phyloP scores from a whole-genome alignment of 1,140 invertebrate species.

The Drosophila trapezifrons region DNA sequence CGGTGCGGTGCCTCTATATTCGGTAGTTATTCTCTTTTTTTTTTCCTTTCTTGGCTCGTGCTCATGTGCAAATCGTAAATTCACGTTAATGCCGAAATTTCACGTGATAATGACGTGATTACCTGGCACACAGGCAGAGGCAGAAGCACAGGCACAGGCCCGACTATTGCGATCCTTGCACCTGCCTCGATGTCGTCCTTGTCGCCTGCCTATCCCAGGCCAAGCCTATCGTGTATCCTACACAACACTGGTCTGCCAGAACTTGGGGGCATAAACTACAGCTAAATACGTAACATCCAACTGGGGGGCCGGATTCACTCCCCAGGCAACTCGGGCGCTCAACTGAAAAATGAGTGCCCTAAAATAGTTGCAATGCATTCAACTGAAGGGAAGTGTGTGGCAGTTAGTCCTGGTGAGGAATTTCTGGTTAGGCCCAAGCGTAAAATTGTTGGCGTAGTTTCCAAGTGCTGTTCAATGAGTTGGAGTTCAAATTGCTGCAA shows the following conservation, averaged over 20 bases:
- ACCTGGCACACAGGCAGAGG: conserved; percentile 57
- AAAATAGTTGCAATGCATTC: conserved; percentile 62
- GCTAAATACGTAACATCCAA: conserved; percentile 30
- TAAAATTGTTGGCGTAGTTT: conserved; percentile 46
- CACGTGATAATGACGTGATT: conserved; percentile 84
- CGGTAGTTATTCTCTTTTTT: conserved; percentile 24
- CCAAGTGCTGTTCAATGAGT: conserved; percentile 57
- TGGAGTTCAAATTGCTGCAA: conserved; percentile 43
- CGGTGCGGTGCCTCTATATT: conserved; percentile 33
- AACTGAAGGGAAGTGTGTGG: conserved; percentile 27
- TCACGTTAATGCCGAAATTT: conserved; percentile 82
- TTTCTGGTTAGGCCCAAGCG: conserved; percentile 42
- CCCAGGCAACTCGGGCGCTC: conserved; percentile 23
- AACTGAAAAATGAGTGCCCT: conserved; percentile 56
- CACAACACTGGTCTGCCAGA: conserved; percentile 11
- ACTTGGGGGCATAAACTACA: conserved; percentile 54
- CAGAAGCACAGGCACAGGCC: conserved; percentile 10
- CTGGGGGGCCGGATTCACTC: not conserved
- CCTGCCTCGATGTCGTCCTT: conserved; percentile 32
- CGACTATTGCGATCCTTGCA: conserved; percentile 62
- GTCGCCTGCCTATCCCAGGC: conserved; percentile 22
- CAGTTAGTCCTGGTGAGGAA: conserved; percentile 34
- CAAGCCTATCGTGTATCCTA: not conserved
- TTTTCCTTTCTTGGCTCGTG: conserved; percentile 51
- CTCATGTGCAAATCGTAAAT: conserved; percentile 83